Percentiles rank a stretch among this genome's conserved stretches.
Conservation (phyloP, 2,113 vertebrate genomes). For the Struthidea cinerea region DNA sequence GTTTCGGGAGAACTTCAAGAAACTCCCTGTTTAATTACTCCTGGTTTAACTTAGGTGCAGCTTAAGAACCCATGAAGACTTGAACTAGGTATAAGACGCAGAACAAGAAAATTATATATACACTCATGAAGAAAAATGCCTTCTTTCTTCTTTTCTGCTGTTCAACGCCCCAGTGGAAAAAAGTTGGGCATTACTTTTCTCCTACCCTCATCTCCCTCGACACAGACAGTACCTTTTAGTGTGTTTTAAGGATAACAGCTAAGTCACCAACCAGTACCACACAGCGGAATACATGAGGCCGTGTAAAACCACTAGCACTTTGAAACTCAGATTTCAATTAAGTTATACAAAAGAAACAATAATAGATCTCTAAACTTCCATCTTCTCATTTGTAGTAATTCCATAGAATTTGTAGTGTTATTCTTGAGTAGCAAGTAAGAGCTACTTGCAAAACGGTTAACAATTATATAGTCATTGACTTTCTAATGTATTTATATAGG, state of each 20-base stretch:
- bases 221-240: background rate
- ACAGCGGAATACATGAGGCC: background rate
- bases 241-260: background rate
- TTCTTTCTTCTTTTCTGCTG: background rate
- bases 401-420: background rate
- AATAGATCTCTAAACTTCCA: background rate
- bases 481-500: background rate
- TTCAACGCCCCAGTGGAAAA: background rate
- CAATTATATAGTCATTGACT: background rate
- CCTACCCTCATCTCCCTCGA: background rate
- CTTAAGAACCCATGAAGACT: background rate
- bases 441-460: background rate
- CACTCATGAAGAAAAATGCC: background rate
- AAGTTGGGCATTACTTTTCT: background rate
- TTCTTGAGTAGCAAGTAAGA: background rate
- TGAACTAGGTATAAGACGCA: background rate
- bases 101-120: background rate
- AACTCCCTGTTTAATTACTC: background rate
- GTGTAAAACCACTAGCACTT: background rate
- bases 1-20: background rate
- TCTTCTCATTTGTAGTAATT: background rate
- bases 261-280: background rate
- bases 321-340: background rate
- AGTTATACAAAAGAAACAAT: background rate
- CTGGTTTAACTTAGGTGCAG: background rate